Evolutionary conservation across 2,888 invertebrate species (phyloP), one percentile per base, ranked within the genome.

Genomic region (Rapana venosa): DNA sequence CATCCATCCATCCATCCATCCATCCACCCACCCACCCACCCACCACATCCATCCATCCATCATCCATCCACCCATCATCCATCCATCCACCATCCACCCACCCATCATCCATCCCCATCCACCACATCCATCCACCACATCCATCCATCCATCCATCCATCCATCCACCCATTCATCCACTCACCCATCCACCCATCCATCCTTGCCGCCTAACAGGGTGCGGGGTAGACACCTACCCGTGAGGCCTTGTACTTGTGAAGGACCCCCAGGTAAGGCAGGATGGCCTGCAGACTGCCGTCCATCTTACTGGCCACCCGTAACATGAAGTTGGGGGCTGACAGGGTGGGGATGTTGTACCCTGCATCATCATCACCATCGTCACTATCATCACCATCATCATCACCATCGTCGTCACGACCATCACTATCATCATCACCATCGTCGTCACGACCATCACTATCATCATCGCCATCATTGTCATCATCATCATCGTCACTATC

Each of bases 341-440:
- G 26, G 5, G 87, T 87, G 32, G 87, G 85, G 35, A 87, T 70
- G 70, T n/a, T 36, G 87, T 87, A 87, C 1, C 70, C 87, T 61
- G 32, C 30, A 83, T 87, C 70, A 70, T 35, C 35, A 30, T 87
- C 66, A 87, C 66, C 87, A 87, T 87, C 66, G 66, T 66, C 66
- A 66, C 66, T 32, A 87, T 47, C 35, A 84, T 70, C 47, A 74
- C 74, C 87, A 87, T 87, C 74, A 47, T 87, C 87, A 58, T 77
- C 77, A 32, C 77, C 87, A 11, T 87, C 56, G 56, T 74, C 56
- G 56, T 87, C 77, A 30, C 56, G 56, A 13, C 77, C 87, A 26
- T 56, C 32, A 66, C 66, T 77, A 77, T 87, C 87, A n/a, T n/a
- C 77, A 26, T 87, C 87, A 77, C 77, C 36, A 30, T 87, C 87